Evolutionary conservation across 1,140 invertebrate species (phyloP).

Genomic region (Grapholita molesta): DNA sequence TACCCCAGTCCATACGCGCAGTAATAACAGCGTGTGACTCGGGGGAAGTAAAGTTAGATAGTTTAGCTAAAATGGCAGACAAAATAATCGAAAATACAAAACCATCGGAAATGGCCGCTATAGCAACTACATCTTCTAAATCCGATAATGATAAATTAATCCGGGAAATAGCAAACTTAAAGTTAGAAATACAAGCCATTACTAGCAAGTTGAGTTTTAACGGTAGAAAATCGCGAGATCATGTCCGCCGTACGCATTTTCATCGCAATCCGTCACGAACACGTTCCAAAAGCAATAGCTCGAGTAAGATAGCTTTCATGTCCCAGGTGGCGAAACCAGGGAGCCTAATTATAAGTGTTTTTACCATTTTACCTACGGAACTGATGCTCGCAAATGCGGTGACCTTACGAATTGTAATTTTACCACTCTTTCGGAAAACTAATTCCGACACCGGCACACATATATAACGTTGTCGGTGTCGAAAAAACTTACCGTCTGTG

Average conservation of each 20-base stretch:
- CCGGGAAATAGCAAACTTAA: background rate
- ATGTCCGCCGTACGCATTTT: background rate
- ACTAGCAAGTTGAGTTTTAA: too few species aligned
- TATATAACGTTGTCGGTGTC: constrained; percentile 23
- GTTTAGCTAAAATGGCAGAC: background rate
- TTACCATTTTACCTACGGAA: background rate
- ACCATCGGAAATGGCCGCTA: background rate
- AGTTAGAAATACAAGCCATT: background rate
- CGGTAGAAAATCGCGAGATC: background rate
- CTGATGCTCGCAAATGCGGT: background rate
- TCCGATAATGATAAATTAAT: background rate
- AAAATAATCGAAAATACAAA: background rate
- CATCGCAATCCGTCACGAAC: background rate
- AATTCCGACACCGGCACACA: constrained; percentile 25
- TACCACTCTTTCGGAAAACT: constrained; percentile 29
- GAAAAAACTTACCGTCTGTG: constrained; percentile 31
- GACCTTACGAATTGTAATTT: background rate
- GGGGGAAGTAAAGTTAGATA: constrained; percentile 17
- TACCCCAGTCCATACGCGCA: constrained; percentile 24
- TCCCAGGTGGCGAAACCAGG: background rate
- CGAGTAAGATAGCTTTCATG: background rate
- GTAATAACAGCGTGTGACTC: too few species aligned
- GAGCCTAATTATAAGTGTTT: background rate
- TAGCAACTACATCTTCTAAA: background rate
- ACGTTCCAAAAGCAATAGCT: background rate